Percentiles rank a stretch among this genome's conserved stretches.
phyloP scores from a whole-genome alignment of 2,113 vertebrate genomes.

The Nerophis lumbriciformis region DNA sequence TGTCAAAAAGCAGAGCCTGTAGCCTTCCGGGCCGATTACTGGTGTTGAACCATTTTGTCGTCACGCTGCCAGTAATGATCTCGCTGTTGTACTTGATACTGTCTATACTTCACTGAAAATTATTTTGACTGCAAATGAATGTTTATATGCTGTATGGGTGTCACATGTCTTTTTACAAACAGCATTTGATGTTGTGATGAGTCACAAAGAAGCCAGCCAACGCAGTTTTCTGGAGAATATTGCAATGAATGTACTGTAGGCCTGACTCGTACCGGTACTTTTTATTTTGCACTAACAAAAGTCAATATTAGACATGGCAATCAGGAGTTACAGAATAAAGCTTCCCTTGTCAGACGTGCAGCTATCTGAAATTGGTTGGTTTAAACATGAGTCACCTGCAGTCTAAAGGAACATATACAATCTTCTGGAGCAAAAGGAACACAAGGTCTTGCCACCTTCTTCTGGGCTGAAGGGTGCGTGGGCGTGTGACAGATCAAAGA shows the following conservation, averaged over 20 bases:
- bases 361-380: background rate
- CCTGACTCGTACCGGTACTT: constrained; percentile 31
- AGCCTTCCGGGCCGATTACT: constrained; percentile 16
- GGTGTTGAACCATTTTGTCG: constrained; percentile 40
- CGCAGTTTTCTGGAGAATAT: constrained; percentile 21
- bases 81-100: constrained; percentile 40
- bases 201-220: constrained; percentile 23
- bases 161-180: constrained; percentile 31
- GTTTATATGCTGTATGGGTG: constrained; percentile 41
- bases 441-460: too few species aligned
- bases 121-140: constrained; percentile 35
- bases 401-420: too few species aligned
- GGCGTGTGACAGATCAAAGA: too few species aligned
- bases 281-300: constrained; percentile 59
- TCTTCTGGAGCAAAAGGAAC: too few species aligned
- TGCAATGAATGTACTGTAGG: constrained; percentile 61
- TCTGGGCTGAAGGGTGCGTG: too few species aligned
- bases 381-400: too few species aligned
- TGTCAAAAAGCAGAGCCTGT: constrained; percentile 44
- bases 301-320: constrained; percentile 43
- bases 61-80: constrained; percentile 40
- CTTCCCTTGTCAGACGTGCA: constrained; percentile 49
- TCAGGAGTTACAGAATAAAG: constrained; percentile 68
- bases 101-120: constrained; percentile 19
- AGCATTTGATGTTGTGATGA: constrained; percentile 39